Evolutionary conservation across 1,140 invertebrate genomes (phyloP), one percentile per base, ranked within the genome.

Genomic region (Ips nitidus): DNA sequence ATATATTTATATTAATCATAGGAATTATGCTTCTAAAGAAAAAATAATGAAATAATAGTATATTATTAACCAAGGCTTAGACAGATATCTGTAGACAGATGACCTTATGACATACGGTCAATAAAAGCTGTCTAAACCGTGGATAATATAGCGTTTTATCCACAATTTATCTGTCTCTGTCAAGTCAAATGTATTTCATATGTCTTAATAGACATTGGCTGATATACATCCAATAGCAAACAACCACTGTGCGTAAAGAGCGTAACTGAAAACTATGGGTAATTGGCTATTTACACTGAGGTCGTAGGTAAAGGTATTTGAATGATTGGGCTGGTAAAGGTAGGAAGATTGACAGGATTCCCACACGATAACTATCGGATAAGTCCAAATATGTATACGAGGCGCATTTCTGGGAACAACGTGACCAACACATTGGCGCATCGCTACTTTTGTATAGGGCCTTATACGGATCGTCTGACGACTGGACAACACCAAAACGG

Each of bases 301-400:
- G 22, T 22, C n/a, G 4, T 47, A 47, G 4, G n/a, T 5, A 47
- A 47, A 47, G 1, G 1, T 47, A n/a, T 47, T 47, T 22, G 22
- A 22, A 22, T 22, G 22, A 22, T 22, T 22, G 22, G 22, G 22
- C 22, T 22, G 22, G 22, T 22, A 22, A 22, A 22, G 22, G 22
- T 22, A 22, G 65, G 45, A 71, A 74, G 72, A 73, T 71, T 22
- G 22, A 74, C 69, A 70, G 63, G 68, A 67, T 75, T 75, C 74
- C 72, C 74, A 75, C 72, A 74, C 69, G 74, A 75, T 75, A 74
- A 71, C 73, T 71, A 75, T 75, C 74, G 59, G 72, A 75, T 74
- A 74, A 75, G 71, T 70, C 74, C 74, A 75, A 75, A 75, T 75
- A 75, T 70, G 73, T 60, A 60, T 42, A n/a, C 65, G 55, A 65